These are phyloP conservation scores for Phyllotis vaccarum DNA, from an alignment of 2,797 vertebrate genomes.

Conservation along the genomic window DNA sequence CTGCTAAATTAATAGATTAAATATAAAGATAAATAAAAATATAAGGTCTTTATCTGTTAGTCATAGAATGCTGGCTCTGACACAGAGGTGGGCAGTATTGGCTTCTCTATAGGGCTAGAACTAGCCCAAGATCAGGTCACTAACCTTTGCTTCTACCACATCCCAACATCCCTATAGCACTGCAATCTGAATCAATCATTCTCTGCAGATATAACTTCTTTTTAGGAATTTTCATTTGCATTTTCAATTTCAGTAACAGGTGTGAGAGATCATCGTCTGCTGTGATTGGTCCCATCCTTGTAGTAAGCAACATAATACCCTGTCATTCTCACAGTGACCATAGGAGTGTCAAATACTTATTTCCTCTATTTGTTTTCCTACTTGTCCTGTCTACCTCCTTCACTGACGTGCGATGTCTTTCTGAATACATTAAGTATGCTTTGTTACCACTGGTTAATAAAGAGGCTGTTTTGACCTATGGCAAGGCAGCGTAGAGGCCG, in stretches of 20 bases:
- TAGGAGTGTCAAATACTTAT: not conserved
- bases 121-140: not conserved
- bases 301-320: not conserved
- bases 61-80: not conserved
- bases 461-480: too few relatives aligned
- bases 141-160: too few relatives aligned
- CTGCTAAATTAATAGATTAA: not conserved
- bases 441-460: too few relatives aligned
- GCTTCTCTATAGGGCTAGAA: not conserved
- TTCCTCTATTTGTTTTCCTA: not conserved
- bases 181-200: too few relatives aligned
- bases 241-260: not conserved
- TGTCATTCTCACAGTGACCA: not conserved
- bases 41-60: not conserved
- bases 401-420: too few relatives aligned
- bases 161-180: not conserved
- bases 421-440: too few relatives aligned
- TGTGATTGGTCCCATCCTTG: not conserved
- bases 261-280: not conserved
- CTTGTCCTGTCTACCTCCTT: constrained; percentile 5
- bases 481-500: too few relatives aligned
- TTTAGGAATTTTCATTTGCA: not conserved
- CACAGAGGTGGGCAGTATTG: not conserved
- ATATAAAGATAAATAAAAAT: too few relatives aligned
- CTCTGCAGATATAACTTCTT: not conserved